These are phyloP conservation scores for Mesitornis unicolor DNA, from an alignment of 2,113 vertebrate species.

Conservation along the genomic window DNA sequence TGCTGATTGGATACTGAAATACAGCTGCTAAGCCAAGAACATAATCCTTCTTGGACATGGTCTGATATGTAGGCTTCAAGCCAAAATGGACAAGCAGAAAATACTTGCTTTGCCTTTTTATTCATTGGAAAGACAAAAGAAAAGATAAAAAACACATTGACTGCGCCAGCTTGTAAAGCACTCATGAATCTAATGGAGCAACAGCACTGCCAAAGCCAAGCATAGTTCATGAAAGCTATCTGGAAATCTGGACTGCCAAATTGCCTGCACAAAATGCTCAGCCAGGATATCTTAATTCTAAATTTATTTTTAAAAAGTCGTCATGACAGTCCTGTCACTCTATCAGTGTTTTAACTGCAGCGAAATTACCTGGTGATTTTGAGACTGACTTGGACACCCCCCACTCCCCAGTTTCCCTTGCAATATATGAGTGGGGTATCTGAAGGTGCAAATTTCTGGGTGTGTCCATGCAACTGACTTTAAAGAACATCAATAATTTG, in stretches of 20 bases:
- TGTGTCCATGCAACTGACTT: not conserved
- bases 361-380: not conserved
- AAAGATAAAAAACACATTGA: not conserved
- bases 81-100: conserved; percentile 11
- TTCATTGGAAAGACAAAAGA: not conserved
- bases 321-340: not conserved
- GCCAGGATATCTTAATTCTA: not conserved
- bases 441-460: not conserved
- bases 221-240: not conserved
- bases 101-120: not conserved
- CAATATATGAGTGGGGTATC: not conserved
- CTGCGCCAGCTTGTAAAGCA: not conserved
- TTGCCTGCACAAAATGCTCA: not conserved
- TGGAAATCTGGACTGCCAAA: not conserved
- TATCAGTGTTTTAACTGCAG: not conserved
- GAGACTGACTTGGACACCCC: not conserved
- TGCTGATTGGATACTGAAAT: not conserved
- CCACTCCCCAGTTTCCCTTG: not conserved
- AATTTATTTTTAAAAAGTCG: not conserved
- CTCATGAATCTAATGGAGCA: not conserved
- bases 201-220: not conserved
- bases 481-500: not conserved
- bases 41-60: not conserved
- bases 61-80: not conserved
- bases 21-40: not conserved